Evolutionary conservation across 1,140 invertebrate species (phyloP).

Genomic region (Nymphalis io): DNA sequence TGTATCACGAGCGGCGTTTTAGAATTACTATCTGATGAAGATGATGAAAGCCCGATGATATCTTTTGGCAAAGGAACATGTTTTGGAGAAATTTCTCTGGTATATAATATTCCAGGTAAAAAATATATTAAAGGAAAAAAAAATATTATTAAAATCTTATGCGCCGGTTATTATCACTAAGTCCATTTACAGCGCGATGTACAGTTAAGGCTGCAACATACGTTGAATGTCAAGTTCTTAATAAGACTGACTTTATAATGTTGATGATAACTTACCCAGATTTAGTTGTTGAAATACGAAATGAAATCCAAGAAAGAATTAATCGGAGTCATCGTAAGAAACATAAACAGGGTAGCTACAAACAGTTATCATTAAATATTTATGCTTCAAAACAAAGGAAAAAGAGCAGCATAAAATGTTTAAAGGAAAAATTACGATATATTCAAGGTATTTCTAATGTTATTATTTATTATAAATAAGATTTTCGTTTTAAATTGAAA

Average conservation of each 20-base stretch:
- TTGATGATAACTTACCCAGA: conserved; percentile 74
- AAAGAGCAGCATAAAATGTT: conserved; percentile 73
- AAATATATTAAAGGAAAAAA: conserved; percentile 1
- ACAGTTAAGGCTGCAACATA: conserved; percentile 76
- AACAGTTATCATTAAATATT: conserved; percentile 59
- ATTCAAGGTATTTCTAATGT: conserved; percentile 56
- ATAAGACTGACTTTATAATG: conserved; percentile 70
- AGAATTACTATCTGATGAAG: conserved; percentile 76
- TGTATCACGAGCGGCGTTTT: conserved; percentile 75
- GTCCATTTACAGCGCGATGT: conserved; percentile 61
- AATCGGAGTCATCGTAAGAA: conserved; percentile 51
- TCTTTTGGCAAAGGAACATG: conserved; percentile 76
- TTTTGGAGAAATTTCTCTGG: conserved; percentile 71
- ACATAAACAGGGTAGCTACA: conserved; percentile 36
- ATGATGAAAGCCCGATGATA: conserved; percentile 78
- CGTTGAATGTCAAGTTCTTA: conserved; percentile 74
- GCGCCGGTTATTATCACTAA: conserved; percentile 12
- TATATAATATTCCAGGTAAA: conserved; percentile 71
- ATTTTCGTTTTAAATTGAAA: neutral
- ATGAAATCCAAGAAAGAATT: conserved; percentile 61
- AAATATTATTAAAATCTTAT: conserved; percentile 11
- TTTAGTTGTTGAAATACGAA: conserved; percentile 50
- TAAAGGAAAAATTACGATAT: conserved; percentile 73
- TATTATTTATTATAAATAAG: neutral
- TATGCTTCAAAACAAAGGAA: conserved; percentile 68